Conservation (phyloP, 2,888 invertebrate species). For the Plagiodera versicolora region DNA sequence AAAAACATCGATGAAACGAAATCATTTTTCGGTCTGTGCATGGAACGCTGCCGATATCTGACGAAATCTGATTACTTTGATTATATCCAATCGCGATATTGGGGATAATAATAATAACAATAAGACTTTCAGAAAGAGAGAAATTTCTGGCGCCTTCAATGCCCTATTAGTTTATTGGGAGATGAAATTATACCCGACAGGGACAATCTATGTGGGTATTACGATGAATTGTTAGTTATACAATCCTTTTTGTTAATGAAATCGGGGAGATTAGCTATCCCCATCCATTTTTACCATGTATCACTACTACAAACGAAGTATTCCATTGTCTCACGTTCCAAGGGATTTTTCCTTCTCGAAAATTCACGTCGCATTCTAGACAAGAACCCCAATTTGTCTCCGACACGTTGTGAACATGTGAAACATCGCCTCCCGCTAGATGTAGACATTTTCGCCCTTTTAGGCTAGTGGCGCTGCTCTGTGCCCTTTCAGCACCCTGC, state of each 20-base stretch:
- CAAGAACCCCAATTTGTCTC: slow-evolving; percentile 49
- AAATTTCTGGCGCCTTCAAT: slow-evolving; percentile 12
- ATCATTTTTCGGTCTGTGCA: neutral
- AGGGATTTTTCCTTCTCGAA: slow-evolving; percentile 1
- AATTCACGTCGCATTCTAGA: slow-evolving; percentile 17
- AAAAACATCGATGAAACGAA: neutral
- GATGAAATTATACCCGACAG: slow-evolving; percentile 5
- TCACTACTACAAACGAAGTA: too few relatives aligned
- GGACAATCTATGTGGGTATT: slow-evolving; percentile 2
- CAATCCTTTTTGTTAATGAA: slow-evolving; percentile 14
- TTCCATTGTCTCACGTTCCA: neutral
- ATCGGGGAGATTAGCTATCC: neutral
- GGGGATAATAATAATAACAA: slow-evolving; percentile 4
- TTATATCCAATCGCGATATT: slow-evolving; percentile 1
- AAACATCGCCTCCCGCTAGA: slow-evolving; percentile 36
- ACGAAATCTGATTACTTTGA: neutral
- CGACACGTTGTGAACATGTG: slow-evolving; percentile 49
- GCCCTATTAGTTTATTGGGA: slow-evolving; percentile 11
- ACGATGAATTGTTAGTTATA: slow-evolving; percentile 6
- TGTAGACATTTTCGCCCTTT: slow-evolving; percentile 48
- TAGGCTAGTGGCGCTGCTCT: slow-evolving; percentile 40
- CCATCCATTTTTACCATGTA: too few relatives aligned
- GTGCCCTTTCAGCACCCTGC: slow-evolving; percentile 39
- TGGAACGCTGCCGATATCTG: neutral
- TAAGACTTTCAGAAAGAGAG: neutral